Evolutionary conservation across 2,888 invertebrate genomes (phyloP).

Genomic region (Torymus auratus): DNA sequence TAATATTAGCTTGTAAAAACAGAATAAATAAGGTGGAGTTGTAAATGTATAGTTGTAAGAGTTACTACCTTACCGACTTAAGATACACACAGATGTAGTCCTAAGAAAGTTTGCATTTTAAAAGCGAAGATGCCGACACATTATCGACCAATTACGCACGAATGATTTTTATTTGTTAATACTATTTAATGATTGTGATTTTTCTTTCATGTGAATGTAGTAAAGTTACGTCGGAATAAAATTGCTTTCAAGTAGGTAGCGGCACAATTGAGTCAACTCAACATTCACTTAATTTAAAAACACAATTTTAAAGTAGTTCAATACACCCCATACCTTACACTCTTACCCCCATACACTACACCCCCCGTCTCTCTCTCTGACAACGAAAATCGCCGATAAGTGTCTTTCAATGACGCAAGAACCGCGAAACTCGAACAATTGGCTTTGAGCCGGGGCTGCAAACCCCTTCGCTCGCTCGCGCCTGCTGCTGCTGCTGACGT

Average conservation of each 20-base stretch:
- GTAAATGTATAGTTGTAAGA: background rate
- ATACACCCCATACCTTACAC: too few relatives aligned
- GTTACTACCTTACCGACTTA: conserved; percentile 25
- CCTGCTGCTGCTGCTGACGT: conserved; percentile 64
- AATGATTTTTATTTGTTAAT: too few relatives aligned
- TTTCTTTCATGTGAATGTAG: too few relatives aligned
- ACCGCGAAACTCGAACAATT: background rate
- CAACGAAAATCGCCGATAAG: background rate
- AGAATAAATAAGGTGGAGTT: background rate
- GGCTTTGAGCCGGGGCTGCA: conserved; percentile 17
- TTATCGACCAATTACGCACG: conserved; percentile 28
- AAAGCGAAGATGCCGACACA: conserved; percentile 35
- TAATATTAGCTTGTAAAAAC: background rate
- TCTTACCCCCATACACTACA: too few relatives aligned
- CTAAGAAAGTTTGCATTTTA: background rate
- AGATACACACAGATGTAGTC: background rate
- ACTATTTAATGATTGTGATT: too few relatives aligned
- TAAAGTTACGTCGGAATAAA: too few relatives aligned
- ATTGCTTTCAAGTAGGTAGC: too few relatives aligned
- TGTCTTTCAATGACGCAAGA: conserved; percentile 11
- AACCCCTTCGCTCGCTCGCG: conserved; percentile 56
- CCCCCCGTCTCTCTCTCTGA: background rate
- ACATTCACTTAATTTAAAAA: too few relatives aligned
- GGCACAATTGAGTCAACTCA: too few relatives aligned
- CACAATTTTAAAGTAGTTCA: too few relatives aligned